A percentile compares a stretch with the other conserved stretches of the same genome.
These are phyloP conservation scores for Agonopterix arenella DNA, from an alignment of 2,888 invertebrate genomes.

Conservation along the genomic window DNA sequence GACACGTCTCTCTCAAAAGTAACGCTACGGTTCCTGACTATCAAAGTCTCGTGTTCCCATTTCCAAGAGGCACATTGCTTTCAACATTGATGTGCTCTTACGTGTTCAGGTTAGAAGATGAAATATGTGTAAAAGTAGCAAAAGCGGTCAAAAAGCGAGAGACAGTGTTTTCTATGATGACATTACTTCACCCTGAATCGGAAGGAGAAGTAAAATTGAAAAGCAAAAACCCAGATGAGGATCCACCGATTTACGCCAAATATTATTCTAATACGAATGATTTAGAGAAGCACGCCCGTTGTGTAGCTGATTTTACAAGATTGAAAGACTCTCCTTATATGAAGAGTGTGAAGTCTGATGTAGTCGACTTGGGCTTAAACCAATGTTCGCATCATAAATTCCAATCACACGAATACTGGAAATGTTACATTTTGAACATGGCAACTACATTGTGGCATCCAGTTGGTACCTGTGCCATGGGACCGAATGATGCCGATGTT, in stretches of 20 bases:
- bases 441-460: slow-evolving; percentile 78
- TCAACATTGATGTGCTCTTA: slow-evolving; percentile 21
- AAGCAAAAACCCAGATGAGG: slow-evolving; percentile 27
- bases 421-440: slow-evolving; percentile 37
- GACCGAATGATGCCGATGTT: slow-evolving; percentile 26
- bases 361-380: slow-evolving; percentile 19
- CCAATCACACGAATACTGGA: slow-evolving; percentile 36
- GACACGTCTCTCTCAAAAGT: slow-evolving; percentile 31
- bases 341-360: slow-evolving; percentile 20
- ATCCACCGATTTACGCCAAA: slow-evolving; percentile 29
- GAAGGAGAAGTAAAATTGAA: slow-evolving; percentile 32
- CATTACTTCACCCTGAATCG: slow-evolving; percentile 34
- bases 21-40: slow-evolving; percentile 37
- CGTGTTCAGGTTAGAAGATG: slow-evolving; percentile 20
- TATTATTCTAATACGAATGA: slow-evolving; percentile 27
- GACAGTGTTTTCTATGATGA: slow-evolving; percentile 15
- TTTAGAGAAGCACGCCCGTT: slow-evolving; percentile 25
- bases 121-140: slow-evolving; percentile 21
- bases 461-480: slow-evolving; percentile 47
- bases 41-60: slow-evolving; percentile 22
- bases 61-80: slow-evolving; percentile 21
- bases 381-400: slow-evolving; percentile 25
- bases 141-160: slow-evolving; percentile 17
- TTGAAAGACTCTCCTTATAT: slow-evolving; percentile 32
- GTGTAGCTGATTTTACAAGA: slow-evolving; percentile 25